These are phyloP conservation scores for Sebastolobus altivelis DNA, from an alignment of 2,797 vertebrate genomes.

Conservation along the genomic window DNA sequence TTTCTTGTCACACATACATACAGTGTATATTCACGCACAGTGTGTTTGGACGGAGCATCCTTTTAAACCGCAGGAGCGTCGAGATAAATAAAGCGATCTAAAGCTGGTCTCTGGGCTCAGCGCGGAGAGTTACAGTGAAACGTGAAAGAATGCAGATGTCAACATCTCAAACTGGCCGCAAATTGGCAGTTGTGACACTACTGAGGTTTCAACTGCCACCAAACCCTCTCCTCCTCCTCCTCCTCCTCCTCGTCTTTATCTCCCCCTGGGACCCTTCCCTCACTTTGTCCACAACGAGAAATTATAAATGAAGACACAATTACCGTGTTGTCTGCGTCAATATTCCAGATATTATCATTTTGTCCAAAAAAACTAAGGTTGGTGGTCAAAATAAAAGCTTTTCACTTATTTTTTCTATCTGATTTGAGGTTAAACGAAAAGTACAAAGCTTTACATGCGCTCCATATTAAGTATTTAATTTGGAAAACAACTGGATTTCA, in stretches of 20 bases:
- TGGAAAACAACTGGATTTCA: conserved; percentile 12
- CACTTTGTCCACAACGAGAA: conserved; percentile 15
- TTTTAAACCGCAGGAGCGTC: conserved; percentile 62
- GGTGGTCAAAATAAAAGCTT: background rate
- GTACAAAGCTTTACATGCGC: background rate
- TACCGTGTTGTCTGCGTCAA: background rate
- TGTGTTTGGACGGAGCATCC: conserved; percentile 44
- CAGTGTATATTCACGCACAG: conserved; percentile 1
- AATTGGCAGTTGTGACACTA: conserved; percentile 80
- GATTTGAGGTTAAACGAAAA: background rate
- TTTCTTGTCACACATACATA: background rate
- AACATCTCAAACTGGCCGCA: conserved; percentile 77
- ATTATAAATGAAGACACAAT: conserved; percentile 13
- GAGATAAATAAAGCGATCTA: conserved; percentile 82
- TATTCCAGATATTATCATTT: background rate
- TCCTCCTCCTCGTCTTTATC: conserved; percentile 4
- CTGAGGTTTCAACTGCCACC: conserved; percentile 73
- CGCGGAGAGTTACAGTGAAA: conserved; percentile 38
- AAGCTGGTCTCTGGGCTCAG: conserved; percentile 56
- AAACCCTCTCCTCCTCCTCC: conserved; percentile 17
- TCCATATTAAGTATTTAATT: background rate
- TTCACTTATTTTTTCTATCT: background rate
- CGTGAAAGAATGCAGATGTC: conserved; percentile 85
- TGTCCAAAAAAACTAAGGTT: background rate
- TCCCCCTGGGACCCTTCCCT: conserved; percentile 38